phyloP scores from a whole-genome alignment of 1,140 invertebrate species.

The Plutomurus gul region DNA sequence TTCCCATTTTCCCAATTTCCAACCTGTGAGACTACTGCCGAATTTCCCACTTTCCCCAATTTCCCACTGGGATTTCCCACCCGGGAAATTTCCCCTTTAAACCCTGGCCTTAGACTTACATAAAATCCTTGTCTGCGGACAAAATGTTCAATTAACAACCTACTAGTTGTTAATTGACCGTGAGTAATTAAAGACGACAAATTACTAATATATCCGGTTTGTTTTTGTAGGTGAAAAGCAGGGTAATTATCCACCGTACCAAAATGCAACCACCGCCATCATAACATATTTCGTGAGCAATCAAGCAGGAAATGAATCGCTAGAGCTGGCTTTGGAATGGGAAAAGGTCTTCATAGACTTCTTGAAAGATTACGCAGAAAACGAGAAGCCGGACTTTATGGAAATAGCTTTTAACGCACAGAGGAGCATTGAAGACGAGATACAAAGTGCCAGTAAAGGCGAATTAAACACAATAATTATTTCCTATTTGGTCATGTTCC shows the following conservation, averaged over 20 bases:
- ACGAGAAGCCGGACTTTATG: constrained; percentile 65
- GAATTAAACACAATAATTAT: constrained; percentile 80
- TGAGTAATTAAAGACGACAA: no score
- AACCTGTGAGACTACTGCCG: no score
- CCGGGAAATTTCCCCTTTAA: no score
- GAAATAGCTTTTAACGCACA: constrained; percentile 78
- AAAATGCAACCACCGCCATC: constrained; percentile 68
- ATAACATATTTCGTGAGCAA: constrained; percentile 80
- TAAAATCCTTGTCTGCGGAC: no score
- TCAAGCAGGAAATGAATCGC: constrained; percentile 61
- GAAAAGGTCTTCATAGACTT: constrained; percentile 78
- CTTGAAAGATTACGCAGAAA: constrained; percentile 70
- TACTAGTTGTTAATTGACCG: no score
- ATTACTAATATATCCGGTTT: no score
- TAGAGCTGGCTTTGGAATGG: constrained; percentile 72
- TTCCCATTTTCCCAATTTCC: no score
- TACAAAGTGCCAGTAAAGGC: constrained; percentile 76
- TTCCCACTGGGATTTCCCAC: background rate
- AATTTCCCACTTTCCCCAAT: background rate
- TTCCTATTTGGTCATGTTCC: constrained; percentile 89
- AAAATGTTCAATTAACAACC: no score
- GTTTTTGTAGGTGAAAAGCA: constrained; percentile 59
- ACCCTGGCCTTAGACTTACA: no score
- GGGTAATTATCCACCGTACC: constrained; percentile 56
- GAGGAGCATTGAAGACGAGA: constrained; percentile 86